Evolutionary conservation across 2,797 vertebrate species (phyloP), one percentile per base, ranked within the genome.

Genomic region (Megalops cyprinoides): DNA sequence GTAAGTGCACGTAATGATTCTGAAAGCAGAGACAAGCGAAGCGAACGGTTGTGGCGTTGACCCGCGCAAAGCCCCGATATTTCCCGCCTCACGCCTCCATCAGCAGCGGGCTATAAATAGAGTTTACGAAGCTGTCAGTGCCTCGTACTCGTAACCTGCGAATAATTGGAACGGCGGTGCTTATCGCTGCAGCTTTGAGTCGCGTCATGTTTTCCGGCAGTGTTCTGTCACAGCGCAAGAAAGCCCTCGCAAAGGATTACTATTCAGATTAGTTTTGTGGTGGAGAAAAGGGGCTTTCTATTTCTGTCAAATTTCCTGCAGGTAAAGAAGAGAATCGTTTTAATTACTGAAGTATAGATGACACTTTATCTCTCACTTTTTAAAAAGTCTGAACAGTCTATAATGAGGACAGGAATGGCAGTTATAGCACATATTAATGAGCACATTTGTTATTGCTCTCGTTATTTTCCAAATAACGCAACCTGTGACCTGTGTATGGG

Each of bases 161-260:
- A 42, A 77, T 80, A 77, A 83, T 79, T 83, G 82, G 74, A 58
- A 31, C 49, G 9, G 56, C 12, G 58, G 58, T 44, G 73, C 82
- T 74, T 49, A 76, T 76, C 77, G n/a, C 60, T 2, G 1, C 28
- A 7, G 20, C 34, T 73, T 75, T 23, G 53, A 56, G 39, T 39
- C 12, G 14, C 25, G 56, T 55, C 56, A 55, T 53, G 44, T 82
- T 44, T 28, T 48, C 58, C 18, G 48, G 69, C 73, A 75, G 76
- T 60, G 15, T 6, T 2, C 34, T 55, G 56, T 53, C 73, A 79
- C 49, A 69, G 44, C 3, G 44, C 31, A 42, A 42, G 20, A 69
- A 39, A 69, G 28, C n/a, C 58, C 25, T 42, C 55, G 56, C 18
- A 42, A 23, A 46, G 77, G 71, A 82, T 79, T 82, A 82, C 48